Evolutionary conservation across 1,140 invertebrate genomes (phyloP), one percentile per base, ranked within the genome.

Genomic region (Sinella curviseta): DNA sequence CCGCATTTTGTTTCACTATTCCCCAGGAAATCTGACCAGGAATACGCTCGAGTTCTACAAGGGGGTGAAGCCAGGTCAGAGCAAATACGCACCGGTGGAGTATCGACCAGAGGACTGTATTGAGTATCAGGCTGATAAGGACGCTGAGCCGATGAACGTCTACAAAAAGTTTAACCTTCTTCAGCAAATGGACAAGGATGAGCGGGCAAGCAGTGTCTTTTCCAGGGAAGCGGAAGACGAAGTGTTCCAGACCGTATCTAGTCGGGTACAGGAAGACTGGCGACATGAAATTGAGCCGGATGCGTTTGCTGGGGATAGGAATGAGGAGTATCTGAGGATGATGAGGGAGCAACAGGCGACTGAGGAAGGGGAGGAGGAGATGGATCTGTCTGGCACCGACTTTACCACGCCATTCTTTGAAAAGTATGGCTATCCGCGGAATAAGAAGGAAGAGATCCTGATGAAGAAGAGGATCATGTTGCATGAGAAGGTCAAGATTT

Each of bases 391-490:
- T 1, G 78, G 39, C 3, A 77, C 81, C 0, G 81, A 84, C 55
- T 84, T 84, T 76, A 77, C 75, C 0, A 80, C 83, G 17, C 83
- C 83, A 17, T 84, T 78, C 28, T 73, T 84, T 14, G 80, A 82
- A 75, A 82, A 78, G 30, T 74, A 78, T 33, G 81, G 81, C 16
- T 4, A 76, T 0, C 83, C 83, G 1, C 17, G 31, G 17, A 78
- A 70, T n/a, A 80, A 78, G 30, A 28, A 30, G 26, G 79, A 82
- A 28, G 83, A 84, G 65, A 57, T 82, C 65, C 30, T 67, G 0
- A 39, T 84, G 65, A 84, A 84, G 36, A 79, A 81, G 28, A 35
- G 80, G 33, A 84, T 84, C 12, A 78, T 84, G 48, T 26, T 60
- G 12, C 39, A 60, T 34, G 76, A 35, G 20, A 55, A 60, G 30